These are phyloP conservation scores for Pampus argenteus DNA, from an alignment of 2,797 vertebrate genomes.

Conservation along the genomic window DNA sequence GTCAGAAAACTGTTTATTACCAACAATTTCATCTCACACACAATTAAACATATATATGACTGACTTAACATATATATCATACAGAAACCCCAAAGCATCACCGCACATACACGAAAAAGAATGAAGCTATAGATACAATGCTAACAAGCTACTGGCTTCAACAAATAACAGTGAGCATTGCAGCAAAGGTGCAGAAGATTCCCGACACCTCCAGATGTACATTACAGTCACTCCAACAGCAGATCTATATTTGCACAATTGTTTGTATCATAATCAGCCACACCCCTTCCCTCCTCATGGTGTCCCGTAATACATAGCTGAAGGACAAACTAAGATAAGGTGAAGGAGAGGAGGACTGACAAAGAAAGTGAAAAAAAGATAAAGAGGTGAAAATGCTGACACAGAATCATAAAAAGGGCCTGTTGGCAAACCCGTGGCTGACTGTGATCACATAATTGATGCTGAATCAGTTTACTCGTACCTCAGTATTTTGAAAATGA, in stretches of 20 bases:
- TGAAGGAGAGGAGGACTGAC: background rate
- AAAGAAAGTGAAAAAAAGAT: constrained; percentile 2
- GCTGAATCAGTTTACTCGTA: background rate
- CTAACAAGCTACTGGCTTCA: background rate
- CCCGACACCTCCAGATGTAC: background rate
- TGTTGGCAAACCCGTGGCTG: background rate
- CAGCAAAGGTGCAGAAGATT: constrained; percentile 5
- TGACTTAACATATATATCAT: constrained; percentile 2
- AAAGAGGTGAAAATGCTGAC: constrained; percentile 15
- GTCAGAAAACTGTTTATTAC: constrained; percentile 49
- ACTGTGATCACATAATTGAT: background rate
- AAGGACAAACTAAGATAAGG: constrained; percentile 9
- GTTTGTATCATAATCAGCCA: constrained; percentile 20
- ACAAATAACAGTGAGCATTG: background rate
- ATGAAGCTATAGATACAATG: background rate
- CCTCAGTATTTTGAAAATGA: background rate
- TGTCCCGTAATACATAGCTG: background rate
- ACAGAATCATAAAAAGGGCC: background rate
- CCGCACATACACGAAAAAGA: background rate
- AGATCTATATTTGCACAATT: constrained; percentile 8
- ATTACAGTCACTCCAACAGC: background rate
- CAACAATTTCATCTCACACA: constrained; percentile 13
- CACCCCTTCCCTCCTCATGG: background rate
- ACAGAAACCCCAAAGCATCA: constrained; percentile 16
- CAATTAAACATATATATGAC: too few relatives aligned